These are phyloP conservation scores for Orthosia gracilis DNA, from an alignment of 2,888 invertebrate genomes.

Conservation along the genomic window DNA sequence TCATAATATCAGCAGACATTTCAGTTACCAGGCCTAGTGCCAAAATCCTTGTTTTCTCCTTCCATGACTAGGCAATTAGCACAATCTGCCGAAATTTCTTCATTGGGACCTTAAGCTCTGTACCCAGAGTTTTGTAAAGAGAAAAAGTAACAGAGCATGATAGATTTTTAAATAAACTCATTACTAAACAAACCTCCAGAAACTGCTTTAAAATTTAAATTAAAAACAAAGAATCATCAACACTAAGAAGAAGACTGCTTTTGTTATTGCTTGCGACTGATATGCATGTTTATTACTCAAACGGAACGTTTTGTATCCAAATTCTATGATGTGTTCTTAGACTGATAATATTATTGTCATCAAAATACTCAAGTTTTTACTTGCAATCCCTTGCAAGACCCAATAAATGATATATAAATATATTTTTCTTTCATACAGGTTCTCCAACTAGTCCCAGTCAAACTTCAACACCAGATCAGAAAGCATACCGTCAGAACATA, in stretches of 20 bases:
- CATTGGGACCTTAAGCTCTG: background rate
- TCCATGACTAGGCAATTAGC: background rate
- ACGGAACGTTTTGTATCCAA: background rate
- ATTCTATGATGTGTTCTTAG: background rate
- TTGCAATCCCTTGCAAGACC: background rate
- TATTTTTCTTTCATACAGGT: slow-evolving; percentile 71
- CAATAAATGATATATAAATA: too few species aligned
- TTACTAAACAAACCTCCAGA: background rate
- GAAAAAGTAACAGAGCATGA: background rate
- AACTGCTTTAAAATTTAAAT: too few species aligned
- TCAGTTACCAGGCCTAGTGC: background rate
- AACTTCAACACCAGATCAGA: slow-evolving; percentile 87
- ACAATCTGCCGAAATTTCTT: background rate
- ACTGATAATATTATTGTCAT: background rate
- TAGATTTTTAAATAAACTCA: background rate
- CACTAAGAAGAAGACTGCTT: too few species aligned
- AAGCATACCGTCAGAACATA: slow-evolving; percentile 87
- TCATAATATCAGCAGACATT: background rate
- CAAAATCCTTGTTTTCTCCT: background rate
- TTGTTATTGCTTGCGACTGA: background rate
- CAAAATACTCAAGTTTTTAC: background rate
- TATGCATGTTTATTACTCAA: background rate
- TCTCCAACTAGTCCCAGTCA: slow-evolving; percentile 87
- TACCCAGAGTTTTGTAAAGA: background rate
- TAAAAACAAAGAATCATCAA: too few species aligned